Base-by-base conservation (phyloP, 2,888 invertebrate genomes). In the Philhelius pedissequus region DNA sequence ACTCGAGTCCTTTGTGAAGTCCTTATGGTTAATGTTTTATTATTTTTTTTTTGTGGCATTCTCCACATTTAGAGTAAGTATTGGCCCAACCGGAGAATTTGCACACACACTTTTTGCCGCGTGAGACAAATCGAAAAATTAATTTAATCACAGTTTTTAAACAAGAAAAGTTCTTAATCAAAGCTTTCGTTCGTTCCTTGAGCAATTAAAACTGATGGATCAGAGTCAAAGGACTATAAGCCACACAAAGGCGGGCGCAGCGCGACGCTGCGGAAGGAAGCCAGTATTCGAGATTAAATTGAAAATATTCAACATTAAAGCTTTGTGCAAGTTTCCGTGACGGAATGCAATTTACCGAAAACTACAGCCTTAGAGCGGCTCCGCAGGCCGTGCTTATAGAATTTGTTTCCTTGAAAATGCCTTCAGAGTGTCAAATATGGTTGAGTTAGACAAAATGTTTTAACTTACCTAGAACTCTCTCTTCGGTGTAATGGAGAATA, bases 371-470 rank as follows among this genome's bases (percentile, higher is more conserved):
- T n/a, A n/a, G n/a, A n/a, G n/a, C n/a, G 2, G 1, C n/a, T 0
- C 48, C 4, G 7, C 5, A 0, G 6, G 15, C 8, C 50, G 22
- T 48, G 22, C 27, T 43, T 58, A 48, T 76, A 9, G 18, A 43
- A 43, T 43, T 18, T 43, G 18, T 62, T 27, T 38, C 25, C 11
- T 32, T 7, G 64, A 40, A 18, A 27, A 27, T 60, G 25, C 25
- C 60, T n/a, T n/a, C 15, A n/a, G 27, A 62, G 64, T 52, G 76
- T 71, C 71, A 71, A 71, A 52, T 70, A 71, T 43, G 52, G 68
- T 78, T 77, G 54, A 73, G 52, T 73, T 62, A 68, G 68, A 73
- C 82, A 78, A 83, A 83, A 74, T 74, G 78, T 74, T 83, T 64
- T 62, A 40, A 48, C 48, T 62, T n/a, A 48, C 60, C 54, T 45